Base-by-base conservation (phyloP, 92 coral and sea anemone genomes). In the Meandrina meandrites region DNA sequence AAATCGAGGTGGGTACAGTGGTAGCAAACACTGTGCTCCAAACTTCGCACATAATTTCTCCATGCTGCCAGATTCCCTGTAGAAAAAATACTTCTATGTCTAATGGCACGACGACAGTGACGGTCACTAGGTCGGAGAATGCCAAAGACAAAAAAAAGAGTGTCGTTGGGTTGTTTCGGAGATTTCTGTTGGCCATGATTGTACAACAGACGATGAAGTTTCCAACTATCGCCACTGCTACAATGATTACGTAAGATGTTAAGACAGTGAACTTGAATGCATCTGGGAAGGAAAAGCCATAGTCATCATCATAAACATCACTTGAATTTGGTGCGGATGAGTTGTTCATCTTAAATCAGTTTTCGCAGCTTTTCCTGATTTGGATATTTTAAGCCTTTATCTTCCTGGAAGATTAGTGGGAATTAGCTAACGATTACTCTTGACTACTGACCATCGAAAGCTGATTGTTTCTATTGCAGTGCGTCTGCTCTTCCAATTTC, bases 1-100 rank as follows among this genome's bases (percentile, higher is more conserved):
- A 81, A 81, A 92, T 94, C 56, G 94, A 94, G 53, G 90, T 92
- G 24, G 94, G 95, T 12, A 94, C 93, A 10, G 89, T 82, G 15
- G 92, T 64, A 1, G 87, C 83, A 79, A 84, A 94, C 11, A 80
- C 91, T 3, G 91, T 89, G 56, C 84, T 82, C 90, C 91, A 94
- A 13, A 90, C 87, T 34, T 87, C 75, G 74, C 97, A 94, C 90
- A 92, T 64, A 45, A 76, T 51, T 62, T 86, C 90, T 6, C 93
- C 92, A 62, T 94, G 97, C 12, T 62, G 45, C 97, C 97, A 94
- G 35, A 48, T 71, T 37, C 93, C 93, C 2, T 78, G 73, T 7
- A 87, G 93, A 16, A 94, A 51, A 24, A 92, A 87, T 40, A 88
- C 84, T 24, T 94, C 97, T 18, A 93, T 86, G 82, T 94, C 97